Percentiles rank a stretch among this genome's conserved stretches.
Evolutionary conservation across 2,888 invertebrate species (phyloP).

Genomic region (Aspidiotus rigidus): DNA sequence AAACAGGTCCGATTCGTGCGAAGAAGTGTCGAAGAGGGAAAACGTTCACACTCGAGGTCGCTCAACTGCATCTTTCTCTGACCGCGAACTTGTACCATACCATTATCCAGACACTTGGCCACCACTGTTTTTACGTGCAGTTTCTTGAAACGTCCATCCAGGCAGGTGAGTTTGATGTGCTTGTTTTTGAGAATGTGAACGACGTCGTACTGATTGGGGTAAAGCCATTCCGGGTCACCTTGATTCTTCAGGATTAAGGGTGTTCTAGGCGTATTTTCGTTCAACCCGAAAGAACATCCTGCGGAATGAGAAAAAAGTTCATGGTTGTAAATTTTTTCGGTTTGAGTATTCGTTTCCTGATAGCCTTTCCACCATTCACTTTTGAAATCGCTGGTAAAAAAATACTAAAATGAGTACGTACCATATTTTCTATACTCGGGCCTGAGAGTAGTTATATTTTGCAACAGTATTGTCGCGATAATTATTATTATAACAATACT

Average conservation of each 20-base stretch:
- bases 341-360: no score
- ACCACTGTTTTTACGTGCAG: neutral
- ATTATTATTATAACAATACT: no score
- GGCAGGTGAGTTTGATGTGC: conserved; percentile 2
- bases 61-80: neutral
- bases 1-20: neutral
- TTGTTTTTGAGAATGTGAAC: neutral
- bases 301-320: neutral
- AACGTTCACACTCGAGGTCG: conserved; percentile 17
- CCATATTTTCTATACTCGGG: no score
- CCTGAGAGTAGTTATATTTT: no score
- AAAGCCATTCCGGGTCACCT: neutral
- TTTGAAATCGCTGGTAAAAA: no score
- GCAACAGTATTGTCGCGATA: no score
- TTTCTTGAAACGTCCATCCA: conserved; percentile 19
- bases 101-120: conserved; percentile 9
- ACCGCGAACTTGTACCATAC: neutral
- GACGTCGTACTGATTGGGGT: conserved; percentile 8
- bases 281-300: conserved; percentile 16
- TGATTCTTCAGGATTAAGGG: neutral
- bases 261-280: conserved; percentile 10
- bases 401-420: no score
- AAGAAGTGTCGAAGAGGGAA: conserved; percentile 3
- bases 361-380: no score
- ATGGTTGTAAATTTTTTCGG: no score